A percentile compares a stretch with the other conserved stretches of the same genome.
These are phyloP conservation scores for Drosophila melanica DNA, from an alignment of 1,140 invertebrate genomes.

Conservation along the genomic window DNA sequence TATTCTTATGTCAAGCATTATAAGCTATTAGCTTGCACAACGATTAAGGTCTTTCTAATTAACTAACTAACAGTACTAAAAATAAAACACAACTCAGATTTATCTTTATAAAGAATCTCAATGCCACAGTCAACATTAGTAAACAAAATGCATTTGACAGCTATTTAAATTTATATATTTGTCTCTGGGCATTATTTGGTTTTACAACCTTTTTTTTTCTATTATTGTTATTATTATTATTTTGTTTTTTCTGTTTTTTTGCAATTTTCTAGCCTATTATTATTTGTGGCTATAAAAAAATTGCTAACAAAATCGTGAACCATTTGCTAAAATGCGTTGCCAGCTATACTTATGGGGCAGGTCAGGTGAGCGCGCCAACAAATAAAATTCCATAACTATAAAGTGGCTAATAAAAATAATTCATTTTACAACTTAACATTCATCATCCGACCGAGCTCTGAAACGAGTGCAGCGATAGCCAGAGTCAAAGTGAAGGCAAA, in stretches of 20 bases:
- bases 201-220: slow-evolving; percentile 7
- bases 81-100: not conserved
- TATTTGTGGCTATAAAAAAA: slow-evolving; percentile 45
- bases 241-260: not conserved
- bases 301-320: slow-evolving; percentile 16
- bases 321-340: slow-evolving; percentile 14
- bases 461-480: slow-evolving; percentile 28
- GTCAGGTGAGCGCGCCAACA: slow-evolving; percentile 36
- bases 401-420: slow-evolving; percentile 55
- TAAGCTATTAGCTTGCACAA: not conserved
- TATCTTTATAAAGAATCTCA: not conserved
- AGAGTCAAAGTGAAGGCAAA: not conserved
- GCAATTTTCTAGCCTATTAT: slow-evolving; percentile 41
- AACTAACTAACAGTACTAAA: not conserved
- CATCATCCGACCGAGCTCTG: slow-evolving; percentile 14
- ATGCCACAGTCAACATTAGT: not conserved
- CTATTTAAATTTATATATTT: slow-evolving; percentile 21
- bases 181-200: slow-evolving; percentile 9
- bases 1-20: no score
- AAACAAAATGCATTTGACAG: slow-evolving; percentile 19
- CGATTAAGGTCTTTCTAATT: not conserved
- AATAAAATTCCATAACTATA: slow-evolving; percentile 47
- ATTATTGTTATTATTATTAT: no score
- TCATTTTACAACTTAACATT: slow-evolving; percentile 47
- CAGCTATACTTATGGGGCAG: slow-evolving; percentile 11